phyloP scores from a whole-genome alignment of 2,113 vertebrate species.

The Petaurus breviceps region DNA sequence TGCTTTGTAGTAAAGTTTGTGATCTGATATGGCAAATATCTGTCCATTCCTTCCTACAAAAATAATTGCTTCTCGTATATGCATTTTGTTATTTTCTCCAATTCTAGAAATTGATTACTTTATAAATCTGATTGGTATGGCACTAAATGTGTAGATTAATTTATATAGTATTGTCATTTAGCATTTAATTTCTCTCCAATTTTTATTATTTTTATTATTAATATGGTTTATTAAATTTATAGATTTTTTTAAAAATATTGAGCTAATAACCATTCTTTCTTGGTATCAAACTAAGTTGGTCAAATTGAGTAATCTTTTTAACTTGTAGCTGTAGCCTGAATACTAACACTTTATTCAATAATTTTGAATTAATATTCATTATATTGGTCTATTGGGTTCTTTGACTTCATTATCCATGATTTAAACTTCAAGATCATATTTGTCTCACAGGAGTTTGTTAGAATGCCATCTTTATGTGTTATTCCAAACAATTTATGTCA shows the following conservation, averaged over 20 bases:
- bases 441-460: neutral
- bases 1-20: too few relatives aligned
- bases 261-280: neutral
- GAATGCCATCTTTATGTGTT: neutral
- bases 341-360: neutral
- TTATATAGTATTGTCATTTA: neutral
- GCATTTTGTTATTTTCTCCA: neutral
- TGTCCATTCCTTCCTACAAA: too few relatives aligned
- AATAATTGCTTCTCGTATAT: neutral
- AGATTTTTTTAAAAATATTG: neutral
- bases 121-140: neutral
- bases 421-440: neutral
- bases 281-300: neutral
- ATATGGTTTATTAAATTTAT: neutral
- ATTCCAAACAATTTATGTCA: neutral
- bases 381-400: neutral
- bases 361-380: neutral
- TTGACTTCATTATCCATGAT: neutral
- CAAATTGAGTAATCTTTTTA: neutral
- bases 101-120: neutral
- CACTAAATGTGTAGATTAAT: neutral
- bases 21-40: too few relatives aligned
- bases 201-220: neutral
- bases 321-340: neutral
- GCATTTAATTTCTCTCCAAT: neutral